These are phyloP conservation scores for Dynastes tityus DNA, from an alignment of 2,888 invertebrate genomes.

Conservation along the genomic window DNA sequence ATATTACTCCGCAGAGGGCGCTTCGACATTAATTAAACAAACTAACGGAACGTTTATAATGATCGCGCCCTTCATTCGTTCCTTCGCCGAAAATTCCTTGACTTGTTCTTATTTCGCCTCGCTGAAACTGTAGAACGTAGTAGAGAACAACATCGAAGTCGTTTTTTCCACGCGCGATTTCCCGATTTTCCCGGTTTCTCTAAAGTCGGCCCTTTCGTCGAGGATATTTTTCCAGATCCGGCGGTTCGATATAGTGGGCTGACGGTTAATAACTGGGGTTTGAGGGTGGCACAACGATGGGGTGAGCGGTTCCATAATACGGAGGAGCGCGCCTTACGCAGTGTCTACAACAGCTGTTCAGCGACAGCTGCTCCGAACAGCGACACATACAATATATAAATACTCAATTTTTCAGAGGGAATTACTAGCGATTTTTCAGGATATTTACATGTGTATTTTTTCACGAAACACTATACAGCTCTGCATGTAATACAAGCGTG, in stretches of 20 bases:
- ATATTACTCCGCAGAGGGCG: constrained; percentile 62
- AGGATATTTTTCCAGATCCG: constrained; percentile 55
- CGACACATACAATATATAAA: constrained; percentile 59
- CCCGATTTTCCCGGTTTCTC: constrained; percentile 12
- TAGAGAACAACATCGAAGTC: constrained; percentile 13
- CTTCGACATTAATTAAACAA: constrained; percentile 60
- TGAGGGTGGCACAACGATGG: constrained; percentile 54
- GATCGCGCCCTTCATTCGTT: constrained; percentile 44
- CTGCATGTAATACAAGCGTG: background rate
- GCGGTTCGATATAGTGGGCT: constrained; percentile 58
- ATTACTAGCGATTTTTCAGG: constrained; percentile 40
- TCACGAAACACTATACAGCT: background rate
- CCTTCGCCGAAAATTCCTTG: constrained; percentile 23
- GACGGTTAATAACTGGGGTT: constrained; percentile 60
- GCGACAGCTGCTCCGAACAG: constrained; percentile 62
- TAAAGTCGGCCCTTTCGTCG: constrained; percentile 36
- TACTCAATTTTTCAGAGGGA: constrained; percentile 56
- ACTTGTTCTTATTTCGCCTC: constrained; percentile 27
- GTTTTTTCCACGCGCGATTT: constrained; percentile 39
- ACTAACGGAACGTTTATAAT: constrained; percentile 55
- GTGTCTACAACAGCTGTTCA: constrained; percentile 61
- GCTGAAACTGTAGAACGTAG: constrained; percentile 8
- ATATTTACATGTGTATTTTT: constrained; percentile 42
- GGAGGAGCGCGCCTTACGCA: constrained; percentile 58
- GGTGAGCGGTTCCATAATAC: constrained; percentile 47